phyloP scores from a whole-genome alignment of 2,113 vertebrate genomes.

The Pyxicephalus adspersus region DNA sequence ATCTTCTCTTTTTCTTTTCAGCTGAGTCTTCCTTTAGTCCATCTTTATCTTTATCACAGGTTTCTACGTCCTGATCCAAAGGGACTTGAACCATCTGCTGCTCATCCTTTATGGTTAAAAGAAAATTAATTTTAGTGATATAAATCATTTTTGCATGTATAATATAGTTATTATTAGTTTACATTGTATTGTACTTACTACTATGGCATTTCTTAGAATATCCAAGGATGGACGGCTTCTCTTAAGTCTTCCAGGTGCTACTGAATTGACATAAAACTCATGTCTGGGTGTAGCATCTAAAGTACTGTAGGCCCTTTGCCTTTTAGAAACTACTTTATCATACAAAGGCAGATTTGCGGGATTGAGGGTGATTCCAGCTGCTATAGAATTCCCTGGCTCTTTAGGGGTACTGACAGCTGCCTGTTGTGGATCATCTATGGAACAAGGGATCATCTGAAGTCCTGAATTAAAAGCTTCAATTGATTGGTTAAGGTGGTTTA shows the following conservation, averaged over 20 bases:
- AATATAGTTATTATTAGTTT: neutral
- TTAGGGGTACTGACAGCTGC: neutral
- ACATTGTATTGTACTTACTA: slow-evolving; percentile 55
- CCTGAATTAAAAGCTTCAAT: slow-evolving; percentile 31
- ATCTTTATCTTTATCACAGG: slow-evolving; percentile 43
- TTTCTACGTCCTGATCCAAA: slow-evolving; percentile 45
- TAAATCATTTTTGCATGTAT: neutral
- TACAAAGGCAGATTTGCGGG: neutral
- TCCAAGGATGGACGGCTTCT: slow-evolving; percentile 66
- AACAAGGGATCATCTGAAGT: slow-evolving; percentile 32
- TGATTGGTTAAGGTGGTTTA: slow-evolving; percentile 46
- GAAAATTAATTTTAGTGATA: neutral
- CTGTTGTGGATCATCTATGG: slow-evolving; percentile 42
- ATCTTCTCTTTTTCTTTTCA: neutral
- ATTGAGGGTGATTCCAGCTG: slow-evolving; percentile 29
- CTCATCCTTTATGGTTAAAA: slow-evolving; percentile 26
- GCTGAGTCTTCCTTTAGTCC: slow-evolving; percentile 2
- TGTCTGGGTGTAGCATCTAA: slow-evolving; percentile 64
- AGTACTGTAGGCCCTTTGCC: slow-evolving; percentile 67
- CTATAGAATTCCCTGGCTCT: slow-evolving; percentile 1
- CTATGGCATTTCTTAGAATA: slow-evolving; percentile 62
- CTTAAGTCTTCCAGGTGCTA: slow-evolving; percentile 41
- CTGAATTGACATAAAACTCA: slow-evolving; percentile 65
- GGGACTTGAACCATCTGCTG: slow-evolving; percentile 8
- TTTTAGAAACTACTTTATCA: slow-evolving; percentile 55